Evolutionary conservation across 2,888 invertebrate genomes (phyloP).

Genomic region (Lamproptera curius): DNA sequence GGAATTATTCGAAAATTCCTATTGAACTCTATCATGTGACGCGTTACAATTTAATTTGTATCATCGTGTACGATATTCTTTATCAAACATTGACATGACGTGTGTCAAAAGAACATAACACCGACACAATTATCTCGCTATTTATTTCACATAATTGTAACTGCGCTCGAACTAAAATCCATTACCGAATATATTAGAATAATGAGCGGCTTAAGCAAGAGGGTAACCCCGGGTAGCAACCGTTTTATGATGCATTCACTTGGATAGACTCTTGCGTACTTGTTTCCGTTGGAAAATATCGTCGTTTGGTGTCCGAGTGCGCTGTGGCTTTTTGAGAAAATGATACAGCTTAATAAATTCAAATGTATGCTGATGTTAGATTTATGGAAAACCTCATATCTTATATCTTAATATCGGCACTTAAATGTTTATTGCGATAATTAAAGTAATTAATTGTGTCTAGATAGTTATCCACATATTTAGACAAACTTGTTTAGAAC

Average conservation of each 20-base stretch:
- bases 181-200: not conserved
- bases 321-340: not conserved
- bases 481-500: not conserved
- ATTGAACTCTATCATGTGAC: not conserved
- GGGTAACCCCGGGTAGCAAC: not conserved
- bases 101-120: not conserved
- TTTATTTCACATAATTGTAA: not conserved
- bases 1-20: not conserved
- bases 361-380: not conserved
- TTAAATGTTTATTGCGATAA: slow-evolving; percentile 1
- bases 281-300: too few species aligned
- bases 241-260: not conserved
- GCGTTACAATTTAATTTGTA: not conserved
- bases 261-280: too few species aligned
- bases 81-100: not conserved
- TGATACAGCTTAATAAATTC: not conserved
- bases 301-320: not conserved
- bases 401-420: not conserved
- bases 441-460: not conserved
- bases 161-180: not conserved
- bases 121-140: not conserved
- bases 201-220: not conserved
- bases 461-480: not conserved
- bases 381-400: not conserved
- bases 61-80: not conserved